phyloP scores from a whole-genome alignment of 1,140 invertebrate species.

The Meloidogyne chitwoodi region DNA sequence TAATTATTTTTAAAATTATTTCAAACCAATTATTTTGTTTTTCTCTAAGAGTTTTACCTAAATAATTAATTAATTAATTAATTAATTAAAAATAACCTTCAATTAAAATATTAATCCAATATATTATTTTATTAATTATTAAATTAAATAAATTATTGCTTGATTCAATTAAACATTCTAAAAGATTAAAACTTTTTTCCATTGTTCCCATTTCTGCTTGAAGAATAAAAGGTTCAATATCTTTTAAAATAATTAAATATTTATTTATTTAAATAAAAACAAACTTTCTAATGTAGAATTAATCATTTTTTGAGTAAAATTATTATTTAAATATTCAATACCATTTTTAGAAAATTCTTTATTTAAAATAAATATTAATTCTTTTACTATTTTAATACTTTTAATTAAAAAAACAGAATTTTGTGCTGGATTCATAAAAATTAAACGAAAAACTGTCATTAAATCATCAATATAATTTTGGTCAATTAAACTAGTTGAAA shows the following conservation, averaged over 20 bases:
- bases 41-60: conserved; percentile 41
- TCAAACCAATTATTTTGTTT: conserved; percentile 35
- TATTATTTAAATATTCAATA: neutral
- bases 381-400: neutral
- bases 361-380: neutral
- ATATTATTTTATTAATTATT: conserved; percentile 31
- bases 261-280: neutral
- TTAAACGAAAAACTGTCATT: conserved; percentile 29
- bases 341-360: neutral
- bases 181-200: conserved; percentile 36
- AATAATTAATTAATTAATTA: conserved; percentile 16
- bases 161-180: conserved; percentile 21
- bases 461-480: conserved; percentile 27
- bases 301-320: neutral
- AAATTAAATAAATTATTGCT: neutral
- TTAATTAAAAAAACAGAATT: neutral
- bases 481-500: neutral
- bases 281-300: neutral
- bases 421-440: conserved; percentile 27
- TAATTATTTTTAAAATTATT: conserved; percentile 39
- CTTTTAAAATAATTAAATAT: conserved; percentile 30
- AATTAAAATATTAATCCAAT: conserved; percentile 46
- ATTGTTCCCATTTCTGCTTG: conserved; percentile 53
- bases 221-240: conserved; percentile 51
- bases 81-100: conserved; percentile 22